Conservation (phyloP, 1,140 invertebrate genomes). For the Augochlora pura region DNA sequence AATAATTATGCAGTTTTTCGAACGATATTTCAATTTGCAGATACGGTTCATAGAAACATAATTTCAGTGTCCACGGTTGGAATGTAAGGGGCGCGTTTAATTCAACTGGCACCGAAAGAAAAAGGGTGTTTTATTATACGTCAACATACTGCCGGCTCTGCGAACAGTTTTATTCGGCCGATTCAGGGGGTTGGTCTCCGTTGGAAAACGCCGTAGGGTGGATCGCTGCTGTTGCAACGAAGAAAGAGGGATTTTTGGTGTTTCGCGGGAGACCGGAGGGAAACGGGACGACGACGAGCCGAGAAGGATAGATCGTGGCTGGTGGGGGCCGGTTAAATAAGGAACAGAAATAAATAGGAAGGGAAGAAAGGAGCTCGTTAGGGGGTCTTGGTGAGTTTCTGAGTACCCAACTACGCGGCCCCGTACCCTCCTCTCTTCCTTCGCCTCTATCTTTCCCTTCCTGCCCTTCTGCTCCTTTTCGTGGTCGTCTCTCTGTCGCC, state of each 20-base stretch:
- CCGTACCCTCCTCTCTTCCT: constrained; percentile 63
- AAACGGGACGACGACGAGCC: constrained; percentile 36
- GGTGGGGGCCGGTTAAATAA: constrained; percentile 77
- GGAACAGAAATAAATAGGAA: constrained; percentile 79
- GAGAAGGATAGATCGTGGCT: constrained; percentile 52
- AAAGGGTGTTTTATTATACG: constrained; percentile 65
- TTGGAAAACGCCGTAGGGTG: constrained; percentile 49
- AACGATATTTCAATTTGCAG: not conserved
- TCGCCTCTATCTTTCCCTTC: constrained; percentile 45
- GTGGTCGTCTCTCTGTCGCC: constrained; percentile 45
- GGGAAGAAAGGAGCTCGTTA: constrained; percentile 80
- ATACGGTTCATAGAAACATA: not conserved
- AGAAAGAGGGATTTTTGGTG: constrained; percentile 66
- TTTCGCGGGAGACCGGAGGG: constrained; percentile 47
- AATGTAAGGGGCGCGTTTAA: not conserved
- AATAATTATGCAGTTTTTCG: too few species aligned
- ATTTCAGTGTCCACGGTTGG: constrained; percentile 8
- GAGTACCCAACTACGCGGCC: constrained; percentile 74
- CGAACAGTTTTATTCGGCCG: constrained; percentile 71
- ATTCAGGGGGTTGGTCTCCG: constrained; percentile 35
- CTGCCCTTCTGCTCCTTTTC: constrained; percentile 34
- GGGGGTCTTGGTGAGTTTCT: constrained; percentile 77
- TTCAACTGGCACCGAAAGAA: constrained; percentile 9
- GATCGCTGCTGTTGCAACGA: constrained; percentile 64
- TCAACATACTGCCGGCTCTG: constrained; percentile 66